phyloP scores from a whole-genome alignment of 2,888 invertebrate genomes.

The Beris morrisii region DNA sequence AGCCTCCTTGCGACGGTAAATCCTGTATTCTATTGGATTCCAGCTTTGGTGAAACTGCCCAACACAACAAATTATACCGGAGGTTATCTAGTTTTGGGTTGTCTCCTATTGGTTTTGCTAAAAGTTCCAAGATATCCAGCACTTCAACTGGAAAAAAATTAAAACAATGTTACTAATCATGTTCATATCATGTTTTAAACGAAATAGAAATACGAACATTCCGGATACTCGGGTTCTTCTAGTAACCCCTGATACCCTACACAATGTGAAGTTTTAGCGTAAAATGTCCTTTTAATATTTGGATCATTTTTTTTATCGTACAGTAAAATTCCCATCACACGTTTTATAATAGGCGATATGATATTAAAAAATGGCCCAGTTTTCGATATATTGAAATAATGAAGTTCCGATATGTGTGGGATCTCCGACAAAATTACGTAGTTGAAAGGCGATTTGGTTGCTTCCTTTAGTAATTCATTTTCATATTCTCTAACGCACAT shows the following conservation, averaged over 20 bases:
- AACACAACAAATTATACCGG: too few relatives aligned
- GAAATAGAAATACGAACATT: conserved; percentile 2
- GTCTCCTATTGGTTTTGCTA: too few relatives aligned
- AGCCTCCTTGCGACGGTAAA: too few relatives aligned
- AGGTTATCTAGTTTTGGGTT: too few relatives aligned
- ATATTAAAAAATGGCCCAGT: conserved; percentile 11
- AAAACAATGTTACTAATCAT: too few relatives aligned
- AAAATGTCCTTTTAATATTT: neutral
- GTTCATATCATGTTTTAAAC: too few relatives aligned
- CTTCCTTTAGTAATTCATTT: too few relatives aligned
- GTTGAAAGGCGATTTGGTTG: neutral
- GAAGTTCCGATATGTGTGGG: neutral
- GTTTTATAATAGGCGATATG: conserved; percentile 13
- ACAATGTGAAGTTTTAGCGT: neutral
- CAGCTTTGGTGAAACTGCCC: too few relatives aligned
- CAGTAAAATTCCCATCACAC: conserved; percentile 21
- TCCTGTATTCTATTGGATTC: too few relatives aligned
- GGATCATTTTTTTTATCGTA: neutral
- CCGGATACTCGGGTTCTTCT: conserved; percentile 15
- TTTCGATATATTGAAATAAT: conserved; percentile 14
- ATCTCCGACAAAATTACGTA: conserved; percentile 6
- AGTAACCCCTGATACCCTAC: neutral
- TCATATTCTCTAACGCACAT: too few relatives aligned
- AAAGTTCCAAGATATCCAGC: too few relatives aligned
- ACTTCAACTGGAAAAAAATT: too few relatives aligned